Evolutionary conservation across 2,888 invertebrate genomes (phyloP), one percentile per base, ranked within the genome.

Genomic region (Maniola hyperantus): DNA sequence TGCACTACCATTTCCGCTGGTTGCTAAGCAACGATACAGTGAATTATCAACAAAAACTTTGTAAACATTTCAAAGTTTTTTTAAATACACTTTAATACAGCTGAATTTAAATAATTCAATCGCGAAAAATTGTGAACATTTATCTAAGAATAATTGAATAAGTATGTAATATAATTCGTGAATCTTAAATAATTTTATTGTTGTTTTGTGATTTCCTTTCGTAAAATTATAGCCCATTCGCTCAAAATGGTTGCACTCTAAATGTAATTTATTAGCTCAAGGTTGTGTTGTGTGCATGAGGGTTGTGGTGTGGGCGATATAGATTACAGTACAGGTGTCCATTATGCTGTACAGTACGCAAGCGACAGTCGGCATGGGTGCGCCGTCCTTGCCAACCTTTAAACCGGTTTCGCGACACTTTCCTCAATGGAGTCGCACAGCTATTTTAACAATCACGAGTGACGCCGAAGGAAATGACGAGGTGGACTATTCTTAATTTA

Each of bases 401-500:
- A 78, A 77, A 64, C 78, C 82, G 26, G 69, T 76, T 58, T 69
- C 82, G 2, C 74, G 83, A n/a, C 77, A 83, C 62, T 88, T 88
- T 71, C 85, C 89, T 0, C 88, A 87, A 67, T 91, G 90, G 89
- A 88, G 86, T 68, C 80, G 83, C 72, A 88, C 88, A 33, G 85
- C 85, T 10, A 80, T 87, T 70, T 72, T 90, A 65, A 84, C 86
- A 33, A 72, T 87, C 26, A 79, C 83, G 33, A 78, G 72, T 59
- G 68, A 70, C 39, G 68, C 73, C 18, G 84, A 83, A 65, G 83
- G 83, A 11, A 58, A 46, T 66, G 78, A 78, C 48, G 67, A 76
- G 67, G 82, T 83, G 76, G 80, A 64, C 51, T 20, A 53, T 10
- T 26, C 26, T 2, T 26, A 26, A 26, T 26, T 26, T 26, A 26